phyloP scores from a whole-genome alignment of 2,797 vertebrate genomes.

The Crocodylus rhombifer region DNA sequence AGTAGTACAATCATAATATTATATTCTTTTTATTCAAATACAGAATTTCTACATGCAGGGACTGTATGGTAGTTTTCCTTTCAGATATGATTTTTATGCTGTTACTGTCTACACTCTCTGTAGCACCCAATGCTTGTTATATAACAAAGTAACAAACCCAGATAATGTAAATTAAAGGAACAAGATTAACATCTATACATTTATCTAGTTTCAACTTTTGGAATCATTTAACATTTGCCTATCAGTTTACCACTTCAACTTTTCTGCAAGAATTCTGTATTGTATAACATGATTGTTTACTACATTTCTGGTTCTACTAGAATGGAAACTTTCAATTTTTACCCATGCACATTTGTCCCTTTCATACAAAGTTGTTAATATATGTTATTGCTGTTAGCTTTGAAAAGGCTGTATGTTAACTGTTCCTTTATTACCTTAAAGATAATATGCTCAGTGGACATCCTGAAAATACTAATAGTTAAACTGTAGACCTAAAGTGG shows the following conservation, averaged over 20 bases:
- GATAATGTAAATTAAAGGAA: neutral
- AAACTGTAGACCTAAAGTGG: neutral
- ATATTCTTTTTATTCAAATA: too few species aligned
- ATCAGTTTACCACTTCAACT: too few species aligned
- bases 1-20: too few species aligned
- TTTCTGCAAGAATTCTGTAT: neutral
- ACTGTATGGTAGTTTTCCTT: too few species aligned
- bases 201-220: neutral
- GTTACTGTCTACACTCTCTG: too few species aligned
- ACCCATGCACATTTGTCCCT: neutral
- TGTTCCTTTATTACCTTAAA: neutral
- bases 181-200: neutral
- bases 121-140: neutral
- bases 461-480: neutral
- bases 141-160: neutral
- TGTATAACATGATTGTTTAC: neutral
- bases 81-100: too few species aligned
- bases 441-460: neutral
- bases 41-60: too few species aligned
- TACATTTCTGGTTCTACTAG: neutral
- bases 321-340: neutral
- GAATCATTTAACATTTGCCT: too few species aligned
- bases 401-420: neutral
- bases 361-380: neutral
- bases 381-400: neutral